A percentile compares a stretch with the other conserved stretches of the same genome.
Evolutionary conservation across 2,113 vertebrate genomes (phyloP).

Genomic region (Hypocryptadius cinnamomeus): DNA sequence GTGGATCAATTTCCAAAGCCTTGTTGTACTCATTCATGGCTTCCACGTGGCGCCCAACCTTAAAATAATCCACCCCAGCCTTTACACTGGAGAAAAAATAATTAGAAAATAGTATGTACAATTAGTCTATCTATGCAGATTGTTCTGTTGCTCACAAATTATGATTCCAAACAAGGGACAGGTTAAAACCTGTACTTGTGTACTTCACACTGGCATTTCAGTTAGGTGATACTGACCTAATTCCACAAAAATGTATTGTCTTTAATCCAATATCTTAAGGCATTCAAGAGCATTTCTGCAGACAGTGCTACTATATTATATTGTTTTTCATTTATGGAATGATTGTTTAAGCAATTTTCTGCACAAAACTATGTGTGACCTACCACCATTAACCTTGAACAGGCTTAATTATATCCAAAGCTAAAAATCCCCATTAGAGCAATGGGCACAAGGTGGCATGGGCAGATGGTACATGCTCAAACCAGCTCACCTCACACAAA

Average conservation of each 20-base stretch:
- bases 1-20: conserved; percentile 90
- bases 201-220: background rate
- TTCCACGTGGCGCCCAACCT: conserved; percentile 87
- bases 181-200: background rate
- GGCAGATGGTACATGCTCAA: background rate
- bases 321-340: background rate
- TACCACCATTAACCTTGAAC: background rate
- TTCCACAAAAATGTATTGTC: background rate
- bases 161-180: background rate
- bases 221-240: accelerated
- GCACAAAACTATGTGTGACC: background rate
- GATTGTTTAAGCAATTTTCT: background rate
- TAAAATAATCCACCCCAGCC: conserved; percentile 92
- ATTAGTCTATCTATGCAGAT: background rate
- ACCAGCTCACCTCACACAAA: background rate
- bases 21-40: conserved; percentile 99
- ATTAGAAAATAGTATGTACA: background rate
- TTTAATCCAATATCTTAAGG: background rate
- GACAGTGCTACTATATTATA: background rate
- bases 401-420: background rate
- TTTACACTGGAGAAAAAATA: conserved; percentile 78
- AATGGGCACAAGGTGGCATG: accelerated
- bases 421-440: background rate
- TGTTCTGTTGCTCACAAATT: background rate
- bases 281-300: background rate